Base-by-base conservation (phyloP, 2,888 invertebrate genomes). In the Anodontia alba region DNA sequence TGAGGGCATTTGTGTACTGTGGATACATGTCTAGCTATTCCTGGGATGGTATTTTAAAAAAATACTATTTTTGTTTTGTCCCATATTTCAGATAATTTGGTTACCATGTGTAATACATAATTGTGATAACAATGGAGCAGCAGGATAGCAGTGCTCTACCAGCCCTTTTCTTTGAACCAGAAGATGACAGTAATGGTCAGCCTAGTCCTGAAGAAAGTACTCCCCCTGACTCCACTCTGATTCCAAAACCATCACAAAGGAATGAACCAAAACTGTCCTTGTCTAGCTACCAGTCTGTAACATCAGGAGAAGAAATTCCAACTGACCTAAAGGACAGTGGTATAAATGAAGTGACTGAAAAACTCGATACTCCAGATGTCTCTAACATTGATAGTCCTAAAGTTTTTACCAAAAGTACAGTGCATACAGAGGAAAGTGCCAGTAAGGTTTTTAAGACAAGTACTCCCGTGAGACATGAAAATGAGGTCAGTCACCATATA, bases 201-300 rank as follows among this genome's bases (percentile, higher is more conserved):
- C 51, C 36, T 26, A 49, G 29, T 38, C 12, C 38, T 20, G 8
- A 51, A 23, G 62, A 31, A 17, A 68, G 49, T 36, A 38, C 51
- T 38, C n/a, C 36, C 26, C 49, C 49, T 51, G 68, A 68, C 17
- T 36, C 33, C 10, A 36, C 29, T 15, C 36, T 36, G 36, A 20
- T 51, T 38, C 42, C 29, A 0, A 54, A 20, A 1, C 26, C 76
- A 33, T 17, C 54, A 17, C n/a, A 36, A 26, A 69, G 76, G 38
- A 29, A 62, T 67, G 75, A 75, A 38, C 71, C 74, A 20, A 86
- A 86, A 43, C 54, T 86, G 10, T 83, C 85, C 2, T 54, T 86
- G 38, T 83, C 85, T 46, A 73, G 74, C 12, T 86, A 83, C 68
- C 76, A 86, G 54, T 75, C 74, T 42, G 62, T 71, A 17, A 79